A percentile compares a stretch with the other conserved stretches of the same genome.
These are phyloP conservation scores for Scolanthus callimorphus DNA, from an alignment of 92 coral and sea anemone genomes.

Conservation along the genomic window DNA sequence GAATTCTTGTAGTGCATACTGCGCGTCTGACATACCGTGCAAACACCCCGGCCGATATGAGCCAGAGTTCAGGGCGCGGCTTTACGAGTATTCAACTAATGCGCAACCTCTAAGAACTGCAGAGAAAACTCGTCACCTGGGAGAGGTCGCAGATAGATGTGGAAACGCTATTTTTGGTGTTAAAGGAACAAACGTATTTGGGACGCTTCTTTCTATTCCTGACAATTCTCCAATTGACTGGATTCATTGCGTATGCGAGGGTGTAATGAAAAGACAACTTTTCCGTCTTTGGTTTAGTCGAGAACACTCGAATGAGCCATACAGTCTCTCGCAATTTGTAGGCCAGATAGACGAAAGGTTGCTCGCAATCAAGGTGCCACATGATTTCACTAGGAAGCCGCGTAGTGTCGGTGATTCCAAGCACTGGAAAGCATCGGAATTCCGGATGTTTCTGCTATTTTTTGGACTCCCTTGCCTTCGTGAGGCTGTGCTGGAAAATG, in stretches of 20 bases:
- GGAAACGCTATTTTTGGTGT: neutral
- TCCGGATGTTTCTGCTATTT: constrained; percentile 7
- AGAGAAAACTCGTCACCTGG: neutral
- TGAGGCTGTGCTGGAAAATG: neutral
- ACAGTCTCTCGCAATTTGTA: neutral
- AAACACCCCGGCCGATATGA: neutral
- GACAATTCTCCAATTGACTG: constrained; percentile 18
- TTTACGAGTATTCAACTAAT: neutral
- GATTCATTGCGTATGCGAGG: constrained; percentile 19
- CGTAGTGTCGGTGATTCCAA: neutral
- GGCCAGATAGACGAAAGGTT: constrained; percentile 5
- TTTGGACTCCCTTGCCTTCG: constrained; percentile 17
- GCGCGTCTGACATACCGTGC: too few species aligned
- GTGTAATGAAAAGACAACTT: constrained; percentile 11
- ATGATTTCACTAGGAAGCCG: constrained; percentile 11
- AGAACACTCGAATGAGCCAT: neutral
- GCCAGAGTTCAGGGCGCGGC: neutral
- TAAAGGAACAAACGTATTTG: neutral
- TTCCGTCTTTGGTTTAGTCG: neutral
- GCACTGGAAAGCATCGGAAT: constrained; percentile 28
- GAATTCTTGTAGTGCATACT: too few species aligned
- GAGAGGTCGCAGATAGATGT: neutral
- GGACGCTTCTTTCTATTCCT: constrained; percentile 4
- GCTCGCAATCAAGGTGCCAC: constrained; percentile 8
- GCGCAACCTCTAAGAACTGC: neutral